phyloP scores from a whole-genome alignment of 2,888 invertebrate genomes.

The Cryptops parisi region DNA sequence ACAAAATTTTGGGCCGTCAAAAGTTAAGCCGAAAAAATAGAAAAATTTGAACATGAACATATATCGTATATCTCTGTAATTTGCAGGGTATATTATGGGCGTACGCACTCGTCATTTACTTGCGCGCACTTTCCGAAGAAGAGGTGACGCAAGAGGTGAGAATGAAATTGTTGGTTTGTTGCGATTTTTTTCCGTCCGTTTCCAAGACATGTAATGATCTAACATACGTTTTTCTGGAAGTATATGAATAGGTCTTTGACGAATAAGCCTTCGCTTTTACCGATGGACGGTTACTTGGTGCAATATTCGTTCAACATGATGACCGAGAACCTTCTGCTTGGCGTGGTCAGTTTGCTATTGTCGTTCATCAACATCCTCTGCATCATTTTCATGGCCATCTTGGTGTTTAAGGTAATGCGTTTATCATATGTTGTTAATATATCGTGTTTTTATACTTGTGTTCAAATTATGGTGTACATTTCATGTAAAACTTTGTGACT shows the following conservation, averaged over 20 bases:
- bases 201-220: not conserved
- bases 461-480: too few species aligned
- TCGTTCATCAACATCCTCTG: constrained; percentile 69
- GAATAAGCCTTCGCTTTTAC: constrained; percentile 11
- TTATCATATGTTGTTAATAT: not conserved
- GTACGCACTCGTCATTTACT: constrained; percentile 14
- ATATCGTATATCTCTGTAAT: not conserved
- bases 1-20: too few species aligned
- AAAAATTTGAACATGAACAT: not conserved
- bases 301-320: constrained; percentile 59
- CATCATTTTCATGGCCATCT: constrained; percentile 63
- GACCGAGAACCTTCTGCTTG: constrained; percentile 59
- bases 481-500: too few species aligned
- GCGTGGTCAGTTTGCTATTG: constrained; percentile 60
- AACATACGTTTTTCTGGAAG: not conserved
- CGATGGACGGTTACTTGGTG: constrained; percentile 27
- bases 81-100: constrained; percentile 18
- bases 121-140: constrained; percentile 13
- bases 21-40: not conserved
- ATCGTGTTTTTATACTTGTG: not conserved
- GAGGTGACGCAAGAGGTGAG: constrained; percentile 1
- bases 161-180: not conserved
- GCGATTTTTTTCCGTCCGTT: not conserved
- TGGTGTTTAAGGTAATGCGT: constrained; percentile 50
- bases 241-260: not conserved